Evolutionary conservation across 2,888 invertebrate species (phyloP), one percentile per base, ranked within the genome.

Genomic region (Dichetophora obliterata): DNA sequence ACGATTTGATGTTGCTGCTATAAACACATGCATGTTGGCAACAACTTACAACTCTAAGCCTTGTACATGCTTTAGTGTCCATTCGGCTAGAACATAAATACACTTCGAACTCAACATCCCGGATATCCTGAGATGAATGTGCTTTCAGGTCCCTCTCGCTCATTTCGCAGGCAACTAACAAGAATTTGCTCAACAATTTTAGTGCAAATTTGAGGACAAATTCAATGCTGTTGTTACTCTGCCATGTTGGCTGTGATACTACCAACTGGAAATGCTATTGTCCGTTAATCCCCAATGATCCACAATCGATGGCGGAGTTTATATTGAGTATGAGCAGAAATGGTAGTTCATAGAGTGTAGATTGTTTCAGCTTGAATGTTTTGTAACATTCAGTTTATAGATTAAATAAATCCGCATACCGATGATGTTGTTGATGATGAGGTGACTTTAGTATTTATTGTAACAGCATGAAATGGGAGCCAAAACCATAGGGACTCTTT

Each of bases 41-140:
- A 43, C 43, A 43, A 43, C 43, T 43, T 43, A 43, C 43, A 43
- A 43, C 43, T 43, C 43, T 43, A 43, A 43, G 43, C 24, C 61
- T 8, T 31, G 27, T 27, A 61, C 61, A 61, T 27, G 61, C n/a
- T 31, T 22, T 9, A 11, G 37, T 11, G 34, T 19, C 66, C 66
- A 66, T 66, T 59, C 59, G 59, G 27, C 22, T 27, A 14, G 19
- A 27, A 59, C 11, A 59, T 24, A 59, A 59, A 19, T 24, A 31
- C 63, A 34, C 63, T 6, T 22, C 16, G 50, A 50, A 68, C 68
- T 24, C 50, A 68, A 50, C 50, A 68, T 50, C 22, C 22, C 52
- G 52, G 34, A 48, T 66, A 34, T 34, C 52, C 74, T 66, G 65
- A 65, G 74, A 74, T 54, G 61, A 74, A 74, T 66, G 74, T 27